These are phyloP conservation scores for Steinernema khuongi DNA, from an alignment of 1,140 invertebrate species.

Conservation along the genomic window DNA sequence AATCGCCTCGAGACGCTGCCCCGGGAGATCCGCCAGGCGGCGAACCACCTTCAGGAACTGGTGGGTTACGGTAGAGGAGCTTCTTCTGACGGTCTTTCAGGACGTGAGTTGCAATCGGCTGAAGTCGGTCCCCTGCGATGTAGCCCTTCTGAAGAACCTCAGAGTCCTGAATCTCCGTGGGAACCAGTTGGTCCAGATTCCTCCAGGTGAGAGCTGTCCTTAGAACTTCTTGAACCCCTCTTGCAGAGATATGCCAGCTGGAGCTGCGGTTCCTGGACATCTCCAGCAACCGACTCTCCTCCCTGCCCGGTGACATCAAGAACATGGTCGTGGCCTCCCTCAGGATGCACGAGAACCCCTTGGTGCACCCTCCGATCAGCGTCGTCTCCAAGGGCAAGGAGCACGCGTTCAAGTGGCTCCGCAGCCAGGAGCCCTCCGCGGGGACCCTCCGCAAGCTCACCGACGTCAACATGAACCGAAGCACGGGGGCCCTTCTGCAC, in stretches of 20 bases:
- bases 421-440: neutral
- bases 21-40: slow-evolving; percentile 20
- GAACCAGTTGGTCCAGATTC: slow-evolving; percentile 22
- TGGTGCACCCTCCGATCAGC: slow-evolving; percentile 18
- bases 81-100: neutral
- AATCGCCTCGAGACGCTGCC: slow-evolving; percentile 21
- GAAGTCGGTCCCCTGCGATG: slow-evolving; percentile 19
- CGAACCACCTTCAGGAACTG: slow-evolving; percentile 13
- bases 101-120: slow-evolving; percentile 21
- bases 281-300: neutral
- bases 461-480: neutral
- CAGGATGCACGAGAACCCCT: slow-evolving; percentile 21
- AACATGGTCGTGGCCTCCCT: slow-evolving; percentile 18
- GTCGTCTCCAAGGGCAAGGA: slow-evolving; percentile 17
- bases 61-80: neutral
- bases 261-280: neutral
- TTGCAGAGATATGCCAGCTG: neutral
- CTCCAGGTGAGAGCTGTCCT: slow-evolving; percentile 11
- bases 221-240: slow-evolving; percentile 2
- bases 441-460: neutral
- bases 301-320: slow-evolving; percentile 20
- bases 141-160: slow-evolving; percentile 23
- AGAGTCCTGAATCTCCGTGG: slow-evolving; percentile 22
- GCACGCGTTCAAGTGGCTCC: slow-evolving; percentile 6
- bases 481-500: neutral